Percentiles rank a stretch among this genome's conserved stretches.
Evolutionary conservation across 2,113 vertebrate species (phyloP).

Genomic region (Psilopogon haemacephalus): DNA sequence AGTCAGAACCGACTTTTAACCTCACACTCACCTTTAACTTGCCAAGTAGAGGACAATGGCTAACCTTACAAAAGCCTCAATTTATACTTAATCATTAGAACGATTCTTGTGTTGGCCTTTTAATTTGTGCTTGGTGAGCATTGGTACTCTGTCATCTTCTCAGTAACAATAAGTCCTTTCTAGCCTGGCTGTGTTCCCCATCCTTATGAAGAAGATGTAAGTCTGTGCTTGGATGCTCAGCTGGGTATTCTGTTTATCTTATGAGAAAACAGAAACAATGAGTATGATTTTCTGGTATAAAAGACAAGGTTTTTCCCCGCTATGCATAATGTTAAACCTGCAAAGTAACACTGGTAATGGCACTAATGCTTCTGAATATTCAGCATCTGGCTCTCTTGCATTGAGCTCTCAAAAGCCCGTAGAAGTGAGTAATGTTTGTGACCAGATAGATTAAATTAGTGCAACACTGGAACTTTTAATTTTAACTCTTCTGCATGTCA

Average conservation of each 20-base stretch:
- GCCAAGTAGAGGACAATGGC: neutral
- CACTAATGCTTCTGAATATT: neutral
- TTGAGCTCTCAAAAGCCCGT: neutral
- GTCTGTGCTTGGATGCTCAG: neutral
- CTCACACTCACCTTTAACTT: neutral
- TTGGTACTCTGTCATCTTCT: neutral
- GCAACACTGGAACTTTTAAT: neutral
- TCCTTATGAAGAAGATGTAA: neutral
- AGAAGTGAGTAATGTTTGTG: neutral
- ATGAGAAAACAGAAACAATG: neutral
- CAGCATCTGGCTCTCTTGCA: neutral
- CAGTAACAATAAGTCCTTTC: fast-evolving
- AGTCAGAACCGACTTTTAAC: neutral
- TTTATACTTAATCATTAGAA: neutral
- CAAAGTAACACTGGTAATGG: neutral
- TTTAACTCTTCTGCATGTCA: neutral
- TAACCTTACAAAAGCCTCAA: neutral
- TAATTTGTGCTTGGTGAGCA: neutral
- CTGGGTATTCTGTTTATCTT: neutral
- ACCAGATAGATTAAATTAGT: neutral
- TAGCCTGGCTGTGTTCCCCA: neutral
- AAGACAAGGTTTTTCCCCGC: neutral
- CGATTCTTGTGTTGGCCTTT: neutral
- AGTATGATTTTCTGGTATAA: neutral
- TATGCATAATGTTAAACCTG: neutral